Base-by-base conservation (phyloP, 2,888 invertebrate genomes). In the Myopa tessellatipennis region DNA sequence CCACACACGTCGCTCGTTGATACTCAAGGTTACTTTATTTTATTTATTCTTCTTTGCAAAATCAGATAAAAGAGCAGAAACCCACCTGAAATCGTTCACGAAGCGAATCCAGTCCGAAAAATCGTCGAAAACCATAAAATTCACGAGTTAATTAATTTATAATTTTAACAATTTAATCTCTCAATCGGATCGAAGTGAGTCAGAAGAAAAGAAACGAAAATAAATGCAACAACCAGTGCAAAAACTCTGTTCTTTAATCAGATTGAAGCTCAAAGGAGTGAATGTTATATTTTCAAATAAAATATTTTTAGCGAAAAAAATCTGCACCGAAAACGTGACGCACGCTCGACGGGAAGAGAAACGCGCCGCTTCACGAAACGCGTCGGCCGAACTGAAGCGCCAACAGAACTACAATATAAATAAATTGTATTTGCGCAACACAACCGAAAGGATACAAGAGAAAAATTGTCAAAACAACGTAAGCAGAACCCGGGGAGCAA, bases 351-450 rank as follows among this genome's bases (percentile, higher is more conserved):
- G 36, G 65, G 61, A 50, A 52, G 60, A 50, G 63, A 50, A 52
- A 50, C 65, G 65, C 65, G 74, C 36, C 74, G 74, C 38, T 52
- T 14, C 26, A 36, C 34, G 16, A 65, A 55, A 26, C 16, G 63
- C 65, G 65, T n/a, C 55, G 55, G 18, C 50, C 14, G 52, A 45
- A 74, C 74, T 74, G 74, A 63, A 14, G 63, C 34, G 16, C 50
- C 55, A 26, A 14, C 4, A 36, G 3, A 38, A 55, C 34, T 5
- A 18, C 12, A 40, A 65, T n/a, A 52, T n/a, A 38, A 72, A 72
- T 12, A 52, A 65, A 65, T 34, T 52, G 50, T 36, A 36, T 65
- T 50, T 52, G 52, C 26, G 26, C 26, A 50, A 74, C 63, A 52
- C 36, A 61, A 5, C 72, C n/a, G 4, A 38, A 6, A 63, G 52